Conservation (phyloP, 2,888 invertebrate genomes). For the Melanostoma scalare region DNA sequence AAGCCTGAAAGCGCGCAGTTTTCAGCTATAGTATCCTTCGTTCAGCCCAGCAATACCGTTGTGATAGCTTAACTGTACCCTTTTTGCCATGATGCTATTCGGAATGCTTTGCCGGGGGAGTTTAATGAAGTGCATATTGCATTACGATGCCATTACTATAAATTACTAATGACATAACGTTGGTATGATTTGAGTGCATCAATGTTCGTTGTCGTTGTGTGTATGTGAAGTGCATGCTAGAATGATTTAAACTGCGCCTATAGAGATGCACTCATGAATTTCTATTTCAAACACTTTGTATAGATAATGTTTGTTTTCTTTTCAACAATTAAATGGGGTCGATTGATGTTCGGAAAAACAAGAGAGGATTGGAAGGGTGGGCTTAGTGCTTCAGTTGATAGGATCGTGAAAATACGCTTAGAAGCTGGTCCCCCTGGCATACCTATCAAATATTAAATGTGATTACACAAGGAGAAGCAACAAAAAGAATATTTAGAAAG, state of each 20-base stretch:
- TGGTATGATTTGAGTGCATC: conserved; percentile 56
- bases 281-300: conserved; percentile 65
- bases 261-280: conserved; percentile 63
- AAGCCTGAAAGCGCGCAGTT: conserved; percentile 14
- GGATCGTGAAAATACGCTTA: conserved; percentile 40
- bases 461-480: no score
- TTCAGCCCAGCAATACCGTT: conserved; percentile 39
- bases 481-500: no score
- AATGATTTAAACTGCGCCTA: conserved; percentile 46
- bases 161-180: conserved; percentile 72
- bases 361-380: not conserved
- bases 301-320: conserved; percentile 70
- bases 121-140: conserved; percentile 73
- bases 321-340: conserved; percentile 57
- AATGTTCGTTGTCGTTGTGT: not conserved
- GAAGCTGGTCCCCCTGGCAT: not conserved
- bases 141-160: conserved; percentile 74
- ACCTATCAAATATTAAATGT: no score
- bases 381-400: conserved; percentile 5
- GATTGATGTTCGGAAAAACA: conserved; percentile 19
- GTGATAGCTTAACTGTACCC: conserved; percentile 62
- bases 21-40: conserved; percentile 22
- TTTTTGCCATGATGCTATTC: not conserved
- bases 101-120: conserved; percentile 42
- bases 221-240: conserved; percentile 2